phyloP scores from a whole-genome alignment of 2,888 invertebrate species.

The Agrotis ipsilon region DNA sequence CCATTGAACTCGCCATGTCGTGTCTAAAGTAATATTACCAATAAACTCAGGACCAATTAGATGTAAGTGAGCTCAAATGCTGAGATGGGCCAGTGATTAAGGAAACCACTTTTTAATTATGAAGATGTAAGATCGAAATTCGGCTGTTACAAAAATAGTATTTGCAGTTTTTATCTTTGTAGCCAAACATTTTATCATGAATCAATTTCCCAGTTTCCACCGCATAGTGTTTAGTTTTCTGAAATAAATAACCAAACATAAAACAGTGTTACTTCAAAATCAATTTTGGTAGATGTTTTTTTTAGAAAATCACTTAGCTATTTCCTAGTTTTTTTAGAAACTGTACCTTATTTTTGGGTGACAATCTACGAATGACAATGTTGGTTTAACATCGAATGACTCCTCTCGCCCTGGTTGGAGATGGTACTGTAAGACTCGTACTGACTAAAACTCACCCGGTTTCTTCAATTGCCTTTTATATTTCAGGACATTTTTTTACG shows the following conservation, averaged over 20 bases:
- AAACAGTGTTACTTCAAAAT: no score
- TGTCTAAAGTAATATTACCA: background rate
- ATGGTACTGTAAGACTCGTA: no score
- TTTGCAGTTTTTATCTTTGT: background rate
- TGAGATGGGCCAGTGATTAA: background rate
- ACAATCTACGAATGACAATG: no score
- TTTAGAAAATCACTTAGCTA: background rate
- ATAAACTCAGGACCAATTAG: slow-evolving; percentile 17
- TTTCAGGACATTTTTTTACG: no score
- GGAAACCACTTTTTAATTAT: background rate
- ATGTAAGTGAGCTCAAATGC: background rate
- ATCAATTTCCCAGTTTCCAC: background rate
- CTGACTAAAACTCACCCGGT: no score
- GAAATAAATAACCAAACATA: no score
- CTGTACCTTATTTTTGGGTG: no score
- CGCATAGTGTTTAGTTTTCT: background rate
- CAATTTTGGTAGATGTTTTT: background rate
- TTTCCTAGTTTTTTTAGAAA: background rate
- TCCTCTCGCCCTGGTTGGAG: no score
- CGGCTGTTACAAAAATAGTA: background rate
- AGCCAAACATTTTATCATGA: background rate
- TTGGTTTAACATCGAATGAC: no score
- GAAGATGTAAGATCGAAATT: background rate
- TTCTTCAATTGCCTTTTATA: no score
- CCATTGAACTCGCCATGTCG: slow-evolving; percentile 7